Base-by-base conservation (phyloP, 2,888 invertebrate species). In the Nymphalis c-album region DNA sequence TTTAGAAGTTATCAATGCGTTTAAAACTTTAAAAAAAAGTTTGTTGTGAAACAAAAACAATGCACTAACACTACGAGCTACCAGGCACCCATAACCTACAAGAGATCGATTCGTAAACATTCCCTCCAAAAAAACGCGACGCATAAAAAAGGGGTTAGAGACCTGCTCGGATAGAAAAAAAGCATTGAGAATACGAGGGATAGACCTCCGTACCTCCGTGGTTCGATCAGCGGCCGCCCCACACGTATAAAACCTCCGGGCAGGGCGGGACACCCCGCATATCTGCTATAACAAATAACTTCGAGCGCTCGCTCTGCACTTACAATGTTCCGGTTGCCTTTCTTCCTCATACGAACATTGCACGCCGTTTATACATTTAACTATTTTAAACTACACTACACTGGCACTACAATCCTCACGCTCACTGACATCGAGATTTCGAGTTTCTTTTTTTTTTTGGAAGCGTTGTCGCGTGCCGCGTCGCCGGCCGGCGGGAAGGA, bases 401-500 rank as follows among this genome's bases (percentile, higher is more conserved):
- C 90, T 85, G 85, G 81, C 90, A 90, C 88, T 83, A 84, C 80
- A 86, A 83, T 88, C 83, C 87, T 84, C 85, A 79, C 86, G 84
- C 82, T 83, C 87, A 85, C 88, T 86, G 88, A 91, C 91, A 91
- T 91, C 83, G 85, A 85, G 85, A 84, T 82, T 85, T 85, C 77
- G 81, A 83, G 81, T 81, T 83, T 55, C 50, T 50, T 50, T 50
- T 87, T 84, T 83, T 83, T 86, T 85, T 85, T 81, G 80, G 83
- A 80, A 84, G 86, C 87, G 86, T 83, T 85, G 86, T 87, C 95
- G 82, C 95, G 95, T 82, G 94, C 94, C 66, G 94, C 94, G 85
- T 86, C 85, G 81, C 85, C 90, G 94, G 88, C 96, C 96, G 80
- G 96, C 96, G 72, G 95, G 95, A 66, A 94, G 94, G 72, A 76